Percentiles rank a stretch among this genome's conserved stretches.
These are phyloP conservation scores for Bryconaethiops microstoma DNA, from an alignment of 2,797 vertebrate species.

Conservation along the genomic window DNA sequence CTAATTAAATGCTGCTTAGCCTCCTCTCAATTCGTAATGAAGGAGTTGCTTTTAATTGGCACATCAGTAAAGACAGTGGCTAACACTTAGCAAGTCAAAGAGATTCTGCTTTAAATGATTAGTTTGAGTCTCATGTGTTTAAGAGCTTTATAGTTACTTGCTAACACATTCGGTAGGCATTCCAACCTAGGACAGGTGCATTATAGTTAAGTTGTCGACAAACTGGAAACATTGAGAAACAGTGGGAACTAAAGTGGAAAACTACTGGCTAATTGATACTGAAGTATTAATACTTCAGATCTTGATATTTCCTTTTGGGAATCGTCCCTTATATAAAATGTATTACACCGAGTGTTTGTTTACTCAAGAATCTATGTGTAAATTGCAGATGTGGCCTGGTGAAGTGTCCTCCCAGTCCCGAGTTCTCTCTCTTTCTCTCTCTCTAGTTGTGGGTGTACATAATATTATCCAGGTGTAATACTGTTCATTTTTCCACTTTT, in stretches of 20 bases:
- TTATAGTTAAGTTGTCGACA: not conserved
- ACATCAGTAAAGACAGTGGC: not conserved
- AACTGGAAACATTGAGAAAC: not conserved
- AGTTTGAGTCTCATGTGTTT: not conserved
- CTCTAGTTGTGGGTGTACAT: too few species aligned
- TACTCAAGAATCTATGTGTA: too few species aligned
- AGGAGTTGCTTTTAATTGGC: conserved; percentile 46
- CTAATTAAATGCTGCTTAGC: conserved; percentile 51
- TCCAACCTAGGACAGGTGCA: not conserved
- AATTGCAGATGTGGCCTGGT: too few species aligned
- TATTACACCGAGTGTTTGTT: not conserved
- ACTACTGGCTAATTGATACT: not conserved
- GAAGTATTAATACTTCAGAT: not conserved
- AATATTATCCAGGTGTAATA: too few species aligned
- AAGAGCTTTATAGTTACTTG: not conserved
- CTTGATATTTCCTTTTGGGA: not conserved
- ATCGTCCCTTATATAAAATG: not conserved
- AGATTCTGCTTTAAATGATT: not conserved
- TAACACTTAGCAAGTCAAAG: conserved; percentile 8
- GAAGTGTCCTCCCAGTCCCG: too few species aligned
- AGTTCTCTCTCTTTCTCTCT: too few species aligned
- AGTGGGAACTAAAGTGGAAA: not conserved
- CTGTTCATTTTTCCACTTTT: too few species aligned
- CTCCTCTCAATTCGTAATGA: conserved; percentile 36
- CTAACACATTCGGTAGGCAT: not conserved